Evolutionary conservation across 1,140 invertebrate species (phyloP), one percentile per base, ranked within the genome.

Genomic region (Bombus vancouverensis): DNA sequence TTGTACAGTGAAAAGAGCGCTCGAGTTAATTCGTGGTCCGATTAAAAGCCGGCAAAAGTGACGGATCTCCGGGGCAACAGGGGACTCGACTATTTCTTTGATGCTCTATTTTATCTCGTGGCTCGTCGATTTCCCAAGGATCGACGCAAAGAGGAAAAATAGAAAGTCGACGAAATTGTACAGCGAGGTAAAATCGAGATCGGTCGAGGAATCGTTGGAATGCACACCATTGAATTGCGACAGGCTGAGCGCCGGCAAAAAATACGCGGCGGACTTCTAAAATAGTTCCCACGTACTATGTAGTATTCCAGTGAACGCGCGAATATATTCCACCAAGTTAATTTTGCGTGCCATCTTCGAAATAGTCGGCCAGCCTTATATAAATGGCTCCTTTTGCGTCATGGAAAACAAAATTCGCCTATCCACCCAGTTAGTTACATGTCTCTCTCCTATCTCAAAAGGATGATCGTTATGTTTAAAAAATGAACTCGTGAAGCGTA

Each of bases 321-420:
- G 32, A 28, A 70, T 70, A 77, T 78, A 83, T 68, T 53, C 74
- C 28, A 32, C 32, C 37, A 28, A 28, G 81, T 83, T 83, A 83
- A 83, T 83, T 83, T 70, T 57, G 53, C 37, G 34, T 66, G 74
- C 44, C n/a, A 47, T 83, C 66, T 83, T 83, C 62, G 22, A 83
- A 83, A 83, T 78, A 83, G 62, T 57, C 44, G 25, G 42, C 39
- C 37, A 72, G 70, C 28, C 12, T 75, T 75, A 66, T 83, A 83
- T 83, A 83, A 83, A 83, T 83, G 74, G 74, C 81, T 37, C 34
- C 18, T 39, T 57, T n/a, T 75, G 32, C 44, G 73, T 75, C 42
- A 34, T n/a, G 42, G 13, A 15, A 34, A 75, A 53, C 18, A 75
- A 34, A 75, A 73, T 73, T 47, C 42, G 4, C 25, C 73, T 15